Evolutionary conservation across 2,113 vertebrate species (phyloP).

Genomic region (Ceratotherium simum): DNA sequence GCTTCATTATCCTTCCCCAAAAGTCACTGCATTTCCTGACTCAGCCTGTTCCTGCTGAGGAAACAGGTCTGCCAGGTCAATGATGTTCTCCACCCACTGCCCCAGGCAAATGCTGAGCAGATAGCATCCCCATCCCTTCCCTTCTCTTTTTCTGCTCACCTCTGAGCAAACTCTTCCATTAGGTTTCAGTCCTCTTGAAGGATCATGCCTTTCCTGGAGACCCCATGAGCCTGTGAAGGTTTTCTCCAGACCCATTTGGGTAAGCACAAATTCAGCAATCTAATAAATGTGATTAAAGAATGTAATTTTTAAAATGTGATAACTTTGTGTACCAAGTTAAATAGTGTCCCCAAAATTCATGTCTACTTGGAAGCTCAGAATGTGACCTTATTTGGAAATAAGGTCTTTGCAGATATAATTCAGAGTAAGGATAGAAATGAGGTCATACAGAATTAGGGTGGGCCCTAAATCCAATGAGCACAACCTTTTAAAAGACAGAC

Average conservation of each 20-base stretch:
- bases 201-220: neutral
- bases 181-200: neutral
- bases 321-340: neutral
- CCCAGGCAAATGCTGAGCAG: neutral
- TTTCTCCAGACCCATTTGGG: neutral
- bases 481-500: neutral
- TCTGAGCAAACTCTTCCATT: neutral
- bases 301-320: neutral
- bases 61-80: fast-evolving
- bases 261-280: neutral
- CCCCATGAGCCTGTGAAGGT: fast-evolving
- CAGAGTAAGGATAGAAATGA: neutral
- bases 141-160: neutral
- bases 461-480: neutral
- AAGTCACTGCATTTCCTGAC: neutral
- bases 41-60: neutral
- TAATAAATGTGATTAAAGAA: neutral
- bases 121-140: fast-evolving
- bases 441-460: neutral
- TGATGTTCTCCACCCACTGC: fast-evolving
- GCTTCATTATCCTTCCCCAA: fast-evolving
- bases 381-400: neutral
- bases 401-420: neutral
- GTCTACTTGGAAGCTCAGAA: neutral
- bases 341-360: neutral